Percentiles rank a stretch among this genome's conserved stretches.
phyloP scores from a whole-genome alignment of 2,113 vertebrate species.

The Turdus rufiventris region DNA sequence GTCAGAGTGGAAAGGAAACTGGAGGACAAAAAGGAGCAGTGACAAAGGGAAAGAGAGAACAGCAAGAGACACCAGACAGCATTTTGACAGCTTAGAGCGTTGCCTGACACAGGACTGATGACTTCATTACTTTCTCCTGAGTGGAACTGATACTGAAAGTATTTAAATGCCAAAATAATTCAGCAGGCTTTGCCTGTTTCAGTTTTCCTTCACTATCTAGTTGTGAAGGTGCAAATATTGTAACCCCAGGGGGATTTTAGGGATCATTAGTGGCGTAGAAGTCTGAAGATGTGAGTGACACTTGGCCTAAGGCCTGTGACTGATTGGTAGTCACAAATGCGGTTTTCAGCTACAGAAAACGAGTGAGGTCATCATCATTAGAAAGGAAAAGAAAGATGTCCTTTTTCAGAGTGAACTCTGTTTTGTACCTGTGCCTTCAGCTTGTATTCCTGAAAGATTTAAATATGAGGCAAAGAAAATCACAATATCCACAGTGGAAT shows the following conservation, averaged over 20 bases:
- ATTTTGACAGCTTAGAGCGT: neutral
- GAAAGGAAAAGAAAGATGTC: slow-evolving; percentile 52
- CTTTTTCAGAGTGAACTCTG: slow-evolving; percentile 34
- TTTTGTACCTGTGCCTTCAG: neutral
- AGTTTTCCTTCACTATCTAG: neutral
- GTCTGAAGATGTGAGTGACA: neutral
- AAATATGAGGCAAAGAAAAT: slow-evolving; percentile 15
- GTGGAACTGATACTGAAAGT: neutral
- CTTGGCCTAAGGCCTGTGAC: slow-evolving; percentile 13
- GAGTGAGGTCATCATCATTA: slow-evolving; percentile 56
- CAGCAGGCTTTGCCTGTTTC: neutral
- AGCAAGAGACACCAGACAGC: neutral
- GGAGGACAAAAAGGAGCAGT: neutral
- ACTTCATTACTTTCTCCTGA: neutral
- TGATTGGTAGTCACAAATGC: slow-evolving; percentile 47
- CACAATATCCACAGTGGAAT: neutral
- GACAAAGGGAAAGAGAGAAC: neutral
- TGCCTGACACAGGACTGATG: neutral
- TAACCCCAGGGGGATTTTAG: neutral
- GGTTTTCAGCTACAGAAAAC: slow-evolving; percentile 51
- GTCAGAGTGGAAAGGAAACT: neutral
- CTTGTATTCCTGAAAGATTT: neutral
- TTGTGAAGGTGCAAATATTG: neutral
- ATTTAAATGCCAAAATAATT: slow-evolving; percentile 13
- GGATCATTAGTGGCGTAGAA: neutral